Percentiles rank a stretch among this genome's conserved stretches.
phyloP scores from a whole-genome alignment of 2,888 invertebrate genomes.

The Myopa testacea region DNA sequence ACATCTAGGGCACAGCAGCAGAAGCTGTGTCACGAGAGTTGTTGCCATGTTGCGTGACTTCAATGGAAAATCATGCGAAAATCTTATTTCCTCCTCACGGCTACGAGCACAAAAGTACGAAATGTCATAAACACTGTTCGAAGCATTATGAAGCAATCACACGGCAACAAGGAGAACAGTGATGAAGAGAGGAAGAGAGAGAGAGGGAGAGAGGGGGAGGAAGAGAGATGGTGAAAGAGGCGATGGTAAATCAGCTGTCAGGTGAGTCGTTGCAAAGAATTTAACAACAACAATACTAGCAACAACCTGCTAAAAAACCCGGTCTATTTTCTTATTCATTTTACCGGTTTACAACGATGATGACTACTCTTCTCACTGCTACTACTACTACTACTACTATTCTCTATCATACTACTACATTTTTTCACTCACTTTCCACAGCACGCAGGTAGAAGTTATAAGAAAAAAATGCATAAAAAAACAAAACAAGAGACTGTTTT shows the following conservation, averaged over 20 bases:
- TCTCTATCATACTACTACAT: background rate
- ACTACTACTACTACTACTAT: background rate
- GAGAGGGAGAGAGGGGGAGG: background rate
- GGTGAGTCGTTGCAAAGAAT: background rate
- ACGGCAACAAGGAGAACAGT: background rate
- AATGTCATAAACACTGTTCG: slow-evolving; percentile 29
- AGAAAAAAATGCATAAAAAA: background rate
- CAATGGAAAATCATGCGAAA: slow-evolving; percentile 27
- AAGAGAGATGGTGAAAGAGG: no score
- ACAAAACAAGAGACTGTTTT: background rate
- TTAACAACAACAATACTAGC: background rate
- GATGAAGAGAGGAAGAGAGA: background rate
- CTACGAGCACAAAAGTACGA: background rate
- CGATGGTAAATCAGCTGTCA: no score
- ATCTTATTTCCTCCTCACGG: slow-evolving; percentile 33
- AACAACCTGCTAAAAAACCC: no score
- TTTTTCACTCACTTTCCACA: background rate
- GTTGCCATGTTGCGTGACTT: slow-evolving; percentile 1
- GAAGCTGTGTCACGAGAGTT: background rate
- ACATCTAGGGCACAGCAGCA: background rate
- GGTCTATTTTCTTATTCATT: no score
- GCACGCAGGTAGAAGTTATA: background rate
- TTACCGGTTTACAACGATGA: no score
- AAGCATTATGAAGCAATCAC: slow-evolving; percentile 2
- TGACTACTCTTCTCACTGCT: background rate